These are phyloP conservation scores for Melanotaenia duboulayi DNA, from an alignment of 2,113 vertebrate species.

Conservation along the genomic window DNA sequence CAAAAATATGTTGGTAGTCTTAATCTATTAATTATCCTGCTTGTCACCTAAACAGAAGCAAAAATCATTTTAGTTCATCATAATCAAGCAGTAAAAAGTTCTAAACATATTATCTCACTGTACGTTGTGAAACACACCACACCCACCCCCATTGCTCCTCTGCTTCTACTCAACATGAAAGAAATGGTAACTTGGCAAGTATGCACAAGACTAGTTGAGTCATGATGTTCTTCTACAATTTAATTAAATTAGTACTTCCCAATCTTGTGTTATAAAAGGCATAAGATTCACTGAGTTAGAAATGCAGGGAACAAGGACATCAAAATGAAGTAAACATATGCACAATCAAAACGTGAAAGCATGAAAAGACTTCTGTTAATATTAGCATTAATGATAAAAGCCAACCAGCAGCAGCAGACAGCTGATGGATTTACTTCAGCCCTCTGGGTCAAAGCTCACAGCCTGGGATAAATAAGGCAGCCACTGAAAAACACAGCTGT, in stretches of 20 bases:
- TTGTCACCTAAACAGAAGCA: too few species aligned
- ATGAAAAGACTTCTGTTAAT: constrained; percentile 39
- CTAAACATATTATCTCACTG: neutral
- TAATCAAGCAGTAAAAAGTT: neutral
- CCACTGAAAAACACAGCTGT: constrained; percentile 46
- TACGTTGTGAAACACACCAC: constrained; percentile 1
- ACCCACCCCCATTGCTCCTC: constrained; percentile 22
- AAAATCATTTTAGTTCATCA: neutral
- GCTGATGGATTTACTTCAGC: constrained; percentile 59
- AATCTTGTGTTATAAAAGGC: constrained; percentile 1
- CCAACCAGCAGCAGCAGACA: constrained; percentile 49
- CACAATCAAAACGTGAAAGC: constrained; percentile 16
- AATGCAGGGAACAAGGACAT: constrained; percentile 33
- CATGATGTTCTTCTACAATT: constrained; percentile 47
- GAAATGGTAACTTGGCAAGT: constrained; percentile 56
- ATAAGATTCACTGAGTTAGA: constrained; percentile 12
- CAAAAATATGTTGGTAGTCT: too few species aligned
- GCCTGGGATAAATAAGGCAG: constrained; percentile 55
- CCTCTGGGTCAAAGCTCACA: constrained; percentile 32
- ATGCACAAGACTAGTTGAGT: constrained; percentile 61
- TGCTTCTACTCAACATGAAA: constrained; percentile 28
- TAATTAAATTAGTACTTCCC: constrained; percentile 51
- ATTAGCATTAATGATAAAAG: constrained; percentile 58
- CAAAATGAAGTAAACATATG: constrained; percentile 40
- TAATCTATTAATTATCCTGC: too few species aligned